Percentiles rank a stretch among this genome's conserved stretches.
phyloP scores from a whole-genome alignment of 2,797 vertebrate species.

The Heteromormyrus szaboi region DNA sequence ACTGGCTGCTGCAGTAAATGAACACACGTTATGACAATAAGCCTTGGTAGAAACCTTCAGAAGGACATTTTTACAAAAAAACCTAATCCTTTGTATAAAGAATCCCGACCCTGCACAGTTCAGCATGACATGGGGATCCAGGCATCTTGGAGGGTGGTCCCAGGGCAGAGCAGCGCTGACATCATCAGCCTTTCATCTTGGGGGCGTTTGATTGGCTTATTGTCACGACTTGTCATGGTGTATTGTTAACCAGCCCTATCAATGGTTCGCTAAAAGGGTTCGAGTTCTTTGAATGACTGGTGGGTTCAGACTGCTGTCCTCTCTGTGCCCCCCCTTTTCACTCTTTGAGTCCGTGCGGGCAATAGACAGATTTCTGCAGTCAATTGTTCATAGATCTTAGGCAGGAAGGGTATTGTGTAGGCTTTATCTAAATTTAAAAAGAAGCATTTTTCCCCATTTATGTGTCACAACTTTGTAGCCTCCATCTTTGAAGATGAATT shows the following conservation, averaged over 20 bases:
- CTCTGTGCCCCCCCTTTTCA: not conserved
- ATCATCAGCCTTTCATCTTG: not conserved
- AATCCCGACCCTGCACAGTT: not conserved
- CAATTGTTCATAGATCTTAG: not conserved
- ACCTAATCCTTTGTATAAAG: not conserved
- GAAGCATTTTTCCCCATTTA: not conserved
- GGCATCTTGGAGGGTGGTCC: not conserved
- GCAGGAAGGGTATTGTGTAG: not conserved
- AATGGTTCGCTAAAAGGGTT: not conserved
- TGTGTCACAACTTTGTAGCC: not conserved
- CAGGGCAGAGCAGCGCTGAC: not conserved
- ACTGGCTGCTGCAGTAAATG: not conserved
- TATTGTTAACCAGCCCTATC: not conserved
- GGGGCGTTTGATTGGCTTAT: slow-evolving; percentile 7
- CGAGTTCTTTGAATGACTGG: not conserved
- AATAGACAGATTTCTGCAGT: not conserved
- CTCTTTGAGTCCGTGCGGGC: not conserved
- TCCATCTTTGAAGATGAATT: not conserved
- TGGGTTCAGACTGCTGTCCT: not conserved
- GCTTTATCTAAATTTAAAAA: not conserved
- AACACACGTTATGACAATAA: not conserved
- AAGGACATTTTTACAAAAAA: not conserved
- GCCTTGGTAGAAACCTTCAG: not conserved
- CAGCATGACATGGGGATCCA: not conserved
- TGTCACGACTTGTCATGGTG: slow-evolving; percentile 6